These are phyloP conservation scores for Agapornis roseicollis DNA, from an alignment of 2,113 vertebrate species.

Conservation along the genomic window DNA sequence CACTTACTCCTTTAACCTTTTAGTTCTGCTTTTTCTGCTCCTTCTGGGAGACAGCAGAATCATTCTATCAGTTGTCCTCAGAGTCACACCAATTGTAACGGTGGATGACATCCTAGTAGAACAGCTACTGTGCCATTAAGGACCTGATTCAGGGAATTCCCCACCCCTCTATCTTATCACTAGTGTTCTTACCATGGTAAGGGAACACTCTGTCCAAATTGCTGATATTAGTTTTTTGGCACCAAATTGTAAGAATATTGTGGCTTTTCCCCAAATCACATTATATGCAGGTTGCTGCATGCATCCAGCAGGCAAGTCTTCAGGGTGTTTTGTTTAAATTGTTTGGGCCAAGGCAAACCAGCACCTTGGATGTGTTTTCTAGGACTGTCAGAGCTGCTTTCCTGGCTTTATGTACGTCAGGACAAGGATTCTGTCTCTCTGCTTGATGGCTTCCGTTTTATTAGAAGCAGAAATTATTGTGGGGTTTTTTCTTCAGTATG, in stretches of 20 bases:
- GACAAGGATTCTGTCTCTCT: background rate
- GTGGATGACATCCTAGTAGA: background rate
- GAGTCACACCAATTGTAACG: background rate
- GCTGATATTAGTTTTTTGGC: background rate
- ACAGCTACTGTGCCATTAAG: background rate
- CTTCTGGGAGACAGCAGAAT: background rate
- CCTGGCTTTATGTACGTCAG: background rate
- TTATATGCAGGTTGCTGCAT: background rate
- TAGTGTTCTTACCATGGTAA: background rate
- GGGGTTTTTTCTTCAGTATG: background rate
- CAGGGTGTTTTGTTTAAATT: background rate
- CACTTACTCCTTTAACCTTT: background rate
- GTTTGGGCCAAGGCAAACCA: background rate
- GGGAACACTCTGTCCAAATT: background rate
- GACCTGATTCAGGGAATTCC: background rate
- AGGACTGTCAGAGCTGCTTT: background rate
- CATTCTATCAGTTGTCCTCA: background rate
- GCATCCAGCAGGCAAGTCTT: background rate
- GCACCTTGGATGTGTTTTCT: background rate
- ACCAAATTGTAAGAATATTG: background rate
- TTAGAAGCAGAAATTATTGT: background rate
- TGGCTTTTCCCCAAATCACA: background rate
- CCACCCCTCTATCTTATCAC: background rate
- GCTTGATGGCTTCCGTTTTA: background rate
- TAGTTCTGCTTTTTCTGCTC: background rate